These are phyloP conservation scores for Mus musculus DNA, from an alignment of 2,113 vertebrate species.

Conservation along the genomic window DNA sequence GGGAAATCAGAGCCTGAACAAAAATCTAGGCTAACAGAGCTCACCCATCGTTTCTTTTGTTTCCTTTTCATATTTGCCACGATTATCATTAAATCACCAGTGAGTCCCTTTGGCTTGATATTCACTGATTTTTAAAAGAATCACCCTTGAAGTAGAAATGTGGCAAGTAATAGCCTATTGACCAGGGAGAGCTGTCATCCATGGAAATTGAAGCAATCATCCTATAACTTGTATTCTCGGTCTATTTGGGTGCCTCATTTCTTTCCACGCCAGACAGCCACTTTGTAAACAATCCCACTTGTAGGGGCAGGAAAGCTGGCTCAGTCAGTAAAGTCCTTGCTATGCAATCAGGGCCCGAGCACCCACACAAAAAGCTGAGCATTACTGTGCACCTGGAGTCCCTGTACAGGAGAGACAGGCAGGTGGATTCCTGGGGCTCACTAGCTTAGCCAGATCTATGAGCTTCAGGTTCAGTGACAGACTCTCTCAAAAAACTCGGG, in stretches of 20 bases:
- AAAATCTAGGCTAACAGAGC: neutral
- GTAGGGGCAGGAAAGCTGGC: neutral
- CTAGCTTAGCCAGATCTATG: too few relatives aligned
- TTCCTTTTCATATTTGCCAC: neutral
- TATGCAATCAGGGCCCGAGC: neutral
- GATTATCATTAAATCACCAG: neutral
- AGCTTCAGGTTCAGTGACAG: neutral
- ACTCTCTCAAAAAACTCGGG: neutral
- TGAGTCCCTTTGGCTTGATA: constrained; percentile 71
- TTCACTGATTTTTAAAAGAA: constrained; percentile 47
- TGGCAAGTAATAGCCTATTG: constrained; percentile 70
- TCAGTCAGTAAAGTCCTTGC: neutral
- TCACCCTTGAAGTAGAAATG: constrained; percentile 62
- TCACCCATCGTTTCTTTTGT: neutral
- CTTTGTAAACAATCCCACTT: constrained; percentile 72
- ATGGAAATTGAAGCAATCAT: constrained; percentile 4
- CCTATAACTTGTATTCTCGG: neutral
- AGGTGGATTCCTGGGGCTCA: neutral
- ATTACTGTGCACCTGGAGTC: neutral
- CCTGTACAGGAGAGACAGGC: neutral
- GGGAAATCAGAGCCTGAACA: neutral
- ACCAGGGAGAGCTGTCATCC: constrained; percentile 55
- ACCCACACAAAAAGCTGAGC: too few relatives aligned
- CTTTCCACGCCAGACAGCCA: neutral
- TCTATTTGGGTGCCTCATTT: constrained; percentile 45